These are phyloP conservation scores for Molossus alvarezi DNA, from an alignment of 2,797 vertebrate species.

Conservation along the genomic window DNA sequence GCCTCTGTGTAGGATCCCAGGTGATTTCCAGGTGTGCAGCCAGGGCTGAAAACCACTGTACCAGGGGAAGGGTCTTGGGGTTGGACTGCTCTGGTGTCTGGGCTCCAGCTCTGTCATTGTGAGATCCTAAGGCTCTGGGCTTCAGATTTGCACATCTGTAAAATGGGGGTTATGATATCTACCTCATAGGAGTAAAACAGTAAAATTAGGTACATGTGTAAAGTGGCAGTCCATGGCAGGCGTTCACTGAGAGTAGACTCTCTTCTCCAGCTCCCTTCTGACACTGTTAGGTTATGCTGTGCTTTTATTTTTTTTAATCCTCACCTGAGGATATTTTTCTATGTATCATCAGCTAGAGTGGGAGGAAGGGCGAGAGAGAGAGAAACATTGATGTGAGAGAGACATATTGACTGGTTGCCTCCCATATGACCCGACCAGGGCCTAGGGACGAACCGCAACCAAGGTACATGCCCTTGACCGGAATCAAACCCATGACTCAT, in stretches of 20 bases:
- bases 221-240: neutral
- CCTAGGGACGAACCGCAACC: no score
- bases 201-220: neutral
- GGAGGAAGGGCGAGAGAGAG: no score
- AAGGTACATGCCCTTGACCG: no score
- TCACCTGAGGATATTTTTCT: no score
- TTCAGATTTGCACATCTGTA: neutral
- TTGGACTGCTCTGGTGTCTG: neutral
- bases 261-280: neutral
- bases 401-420: no score
- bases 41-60: neutral
- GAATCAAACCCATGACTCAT: no score
- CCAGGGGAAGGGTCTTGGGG: neutral
- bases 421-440: no score
- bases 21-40: neutral
- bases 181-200: neutral
- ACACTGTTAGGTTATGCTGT: neutral
- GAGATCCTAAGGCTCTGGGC: neutral
- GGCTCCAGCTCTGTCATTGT: neutral
- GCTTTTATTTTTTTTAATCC: neutral
- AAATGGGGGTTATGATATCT: neutral
- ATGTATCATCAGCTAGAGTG: no score
- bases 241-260: neutral
- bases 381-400: no score
- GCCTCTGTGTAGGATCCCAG: neutral